Percentiles rank a stretch among this genome's conserved stretches.
These are phyloP conservation scores for Eudemis profundana DNA, from an alignment of 2,888 invertebrate species.

Conservation along the genomic window DNA sequence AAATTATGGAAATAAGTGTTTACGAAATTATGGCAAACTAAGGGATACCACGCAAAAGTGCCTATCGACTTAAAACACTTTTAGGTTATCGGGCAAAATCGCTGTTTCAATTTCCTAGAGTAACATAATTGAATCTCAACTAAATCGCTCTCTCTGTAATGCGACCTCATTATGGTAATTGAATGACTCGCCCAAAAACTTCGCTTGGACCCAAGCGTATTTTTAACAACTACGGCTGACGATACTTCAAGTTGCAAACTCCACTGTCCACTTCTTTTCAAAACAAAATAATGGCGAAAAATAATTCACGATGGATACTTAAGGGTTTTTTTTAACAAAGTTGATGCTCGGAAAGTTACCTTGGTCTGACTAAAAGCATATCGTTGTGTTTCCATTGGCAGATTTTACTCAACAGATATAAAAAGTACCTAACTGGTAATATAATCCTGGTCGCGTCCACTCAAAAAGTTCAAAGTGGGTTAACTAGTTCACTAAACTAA, in stretches of 20 bases:
- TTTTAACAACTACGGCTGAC: slow-evolving; percentile 47
- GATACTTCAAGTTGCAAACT: slow-evolving; percentile 48
- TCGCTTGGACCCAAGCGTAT: slow-evolving; percentile 43
- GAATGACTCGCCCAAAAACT: slow-evolving; percentile 33
- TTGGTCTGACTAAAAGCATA: slow-evolving; percentile 12
- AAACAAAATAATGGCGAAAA: slow-evolving; percentile 47
- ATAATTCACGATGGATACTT: slow-evolving; percentile 36
- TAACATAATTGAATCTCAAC: slow-evolving; percentile 28
- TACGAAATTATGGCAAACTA: too few species aligned
- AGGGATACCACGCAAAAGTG: too few species aligned
- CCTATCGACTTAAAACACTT: not conserved
- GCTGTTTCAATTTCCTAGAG: not conserved
- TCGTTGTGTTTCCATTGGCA: not conserved
- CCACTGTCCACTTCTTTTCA: slow-evolving; percentile 41
- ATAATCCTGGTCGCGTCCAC: too few species aligned
- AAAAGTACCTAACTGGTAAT: too few species aligned
- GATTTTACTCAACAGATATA: too few species aligned
- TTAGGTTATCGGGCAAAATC: not conserved
- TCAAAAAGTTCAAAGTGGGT: too few species aligned
- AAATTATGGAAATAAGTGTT: too few species aligned
- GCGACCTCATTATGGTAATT: slow-evolving; percentile 39
- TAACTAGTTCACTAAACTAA: too few species aligned
- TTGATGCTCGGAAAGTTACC: slow-evolving; percentile 16
- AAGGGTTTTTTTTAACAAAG: slow-evolving; percentile 20
- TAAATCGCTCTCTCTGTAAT: slow-evolving; percentile 39